A percentile compares a stretch with the other conserved stretches of the same genome.
Evolutionary conservation across 1,140 invertebrate genomes (phyloP).

Genomic region (Listronotus oregonensis): DNA sequence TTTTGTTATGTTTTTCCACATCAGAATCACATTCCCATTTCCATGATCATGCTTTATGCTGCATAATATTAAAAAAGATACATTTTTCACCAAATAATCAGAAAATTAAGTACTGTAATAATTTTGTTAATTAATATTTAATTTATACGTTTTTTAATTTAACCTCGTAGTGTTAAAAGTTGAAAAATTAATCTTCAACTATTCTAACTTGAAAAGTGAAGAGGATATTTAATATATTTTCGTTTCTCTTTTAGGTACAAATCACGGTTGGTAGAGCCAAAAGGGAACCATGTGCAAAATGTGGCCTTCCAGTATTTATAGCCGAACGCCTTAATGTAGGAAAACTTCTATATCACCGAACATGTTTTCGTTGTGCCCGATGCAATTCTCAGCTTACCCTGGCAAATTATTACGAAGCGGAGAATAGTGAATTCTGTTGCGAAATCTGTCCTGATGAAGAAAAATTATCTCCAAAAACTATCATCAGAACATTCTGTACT

Average conservation of each 20-base stretch:
- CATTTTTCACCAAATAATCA: no score
- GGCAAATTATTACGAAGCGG: slow-evolving; percentile 79
- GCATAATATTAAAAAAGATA: neutral
- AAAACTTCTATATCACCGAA: slow-evolving; percentile 84
- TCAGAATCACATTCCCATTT: neutral
- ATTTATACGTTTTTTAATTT: no score
- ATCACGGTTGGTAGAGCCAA: slow-evolving; percentile 48
- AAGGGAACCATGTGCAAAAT: slow-evolving; percentile 80
- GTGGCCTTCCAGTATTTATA: slow-evolving; percentile 85
- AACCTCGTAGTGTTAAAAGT: neutral
- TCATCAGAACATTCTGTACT: slow-evolving; percentile 35
- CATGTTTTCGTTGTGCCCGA: slow-evolving; percentile 85
- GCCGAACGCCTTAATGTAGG: slow-evolving; percentile 85
- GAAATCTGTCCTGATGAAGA: slow-evolving; percentile 87
- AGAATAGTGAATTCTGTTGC: slow-evolving; percentile 76
- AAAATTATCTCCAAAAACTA: slow-evolving; percentile 45
- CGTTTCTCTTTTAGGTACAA: slow-evolving; percentile 41
- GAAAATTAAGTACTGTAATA: no score
- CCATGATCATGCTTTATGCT: slow-evolving; percentile 10
- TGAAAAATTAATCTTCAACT: neutral
- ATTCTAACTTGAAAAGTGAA: no score
- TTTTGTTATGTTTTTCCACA: neutral
- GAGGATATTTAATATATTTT: no score
- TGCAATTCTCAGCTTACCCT: slow-evolving; percentile 76
- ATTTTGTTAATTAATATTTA: no score